Evolutionary conservation across 2,797 vertebrate genomes (phyloP).

Genomic region (Heterohyrax brucei): DNA sequence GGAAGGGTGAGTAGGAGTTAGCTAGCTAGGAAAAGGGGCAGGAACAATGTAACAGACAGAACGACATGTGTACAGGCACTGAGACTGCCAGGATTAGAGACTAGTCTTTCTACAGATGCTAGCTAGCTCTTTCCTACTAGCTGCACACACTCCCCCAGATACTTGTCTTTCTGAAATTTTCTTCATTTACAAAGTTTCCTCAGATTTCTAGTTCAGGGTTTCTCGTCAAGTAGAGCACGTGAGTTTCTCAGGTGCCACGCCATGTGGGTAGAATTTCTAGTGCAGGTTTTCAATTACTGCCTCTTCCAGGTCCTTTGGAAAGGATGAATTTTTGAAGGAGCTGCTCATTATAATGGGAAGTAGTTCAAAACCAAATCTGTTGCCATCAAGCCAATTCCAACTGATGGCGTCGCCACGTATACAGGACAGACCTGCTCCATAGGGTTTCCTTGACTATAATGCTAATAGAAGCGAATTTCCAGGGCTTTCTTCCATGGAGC

Average conservation of each 20-base stretch:
- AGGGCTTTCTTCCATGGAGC: background rate
- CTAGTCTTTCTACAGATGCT: background rate
- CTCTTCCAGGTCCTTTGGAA: background rate
- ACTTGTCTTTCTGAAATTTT: conserved; percentile 18
- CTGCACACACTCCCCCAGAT: background rate
- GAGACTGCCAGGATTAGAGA: background rate
- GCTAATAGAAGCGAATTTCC: background rate
- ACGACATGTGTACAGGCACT: background rate
- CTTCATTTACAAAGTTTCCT: conserved; percentile 33
- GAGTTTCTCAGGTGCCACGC: background rate
- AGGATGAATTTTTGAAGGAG: background rate
- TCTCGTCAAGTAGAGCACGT: conserved; percentile 3
- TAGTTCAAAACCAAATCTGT: background rate
- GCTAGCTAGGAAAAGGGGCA: background rate
- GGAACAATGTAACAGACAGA: background rate
- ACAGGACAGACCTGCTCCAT: too few species aligned
- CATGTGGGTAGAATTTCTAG: background rate
- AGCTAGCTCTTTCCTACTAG: background rate
- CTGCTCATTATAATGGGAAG: background rate
- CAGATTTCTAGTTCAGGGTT: background rate
- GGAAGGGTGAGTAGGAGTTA: background rate
- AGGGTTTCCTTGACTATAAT: background rate
- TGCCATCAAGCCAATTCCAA: too few species aligned
- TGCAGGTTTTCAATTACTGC: background rate
- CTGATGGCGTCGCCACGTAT: too few species aligned